Percentiles rank a stretch among this genome's conserved stretches.
These are phyloP conservation scores for Sinelater perroti DNA, from an alignment of 2,888 invertebrate genomes.

Conservation along the genomic window DNA sequence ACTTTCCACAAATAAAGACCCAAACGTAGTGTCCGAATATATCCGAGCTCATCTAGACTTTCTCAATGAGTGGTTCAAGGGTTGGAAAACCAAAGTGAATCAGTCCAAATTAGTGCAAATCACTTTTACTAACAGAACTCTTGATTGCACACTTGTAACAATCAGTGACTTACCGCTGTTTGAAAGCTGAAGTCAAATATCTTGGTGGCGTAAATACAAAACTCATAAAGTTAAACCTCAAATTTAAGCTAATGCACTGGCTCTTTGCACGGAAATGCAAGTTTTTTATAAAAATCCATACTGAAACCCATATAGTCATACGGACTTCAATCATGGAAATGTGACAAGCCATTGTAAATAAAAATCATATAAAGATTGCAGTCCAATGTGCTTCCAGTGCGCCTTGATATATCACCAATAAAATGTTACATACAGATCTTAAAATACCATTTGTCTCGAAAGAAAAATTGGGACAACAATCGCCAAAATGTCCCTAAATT, in stretches of 20 bases:
- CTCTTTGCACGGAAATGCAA: background rate
- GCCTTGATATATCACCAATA: constrained; percentile 3
- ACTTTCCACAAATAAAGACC: constrained; percentile 3
- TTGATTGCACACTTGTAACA: background rate
- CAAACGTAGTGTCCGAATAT: background rate
- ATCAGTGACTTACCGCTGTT: background rate
- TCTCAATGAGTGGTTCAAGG: background rate
- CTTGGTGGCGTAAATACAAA: background rate
- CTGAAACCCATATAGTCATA: background rate
- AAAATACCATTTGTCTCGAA: background rate
- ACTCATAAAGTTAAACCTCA: background rate
- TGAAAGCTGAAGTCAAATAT: background rate
- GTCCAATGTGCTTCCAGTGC: background rate
- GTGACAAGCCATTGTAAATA: background rate
- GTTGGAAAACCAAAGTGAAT: background rate
- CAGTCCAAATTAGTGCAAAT: constrained; percentile 1
- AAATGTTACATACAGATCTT: constrained; percentile 1
- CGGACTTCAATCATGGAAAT: background rate
- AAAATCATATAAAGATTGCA: constrained; percentile 1
- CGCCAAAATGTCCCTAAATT: too few relatives aligned
- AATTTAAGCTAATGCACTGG: background rate
- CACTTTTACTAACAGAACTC: background rate
- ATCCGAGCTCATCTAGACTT: background rate
- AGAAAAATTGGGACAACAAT: too few relatives aligned
- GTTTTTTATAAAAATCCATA: background rate